phyloP scores from a whole-genome alignment of 2,797 vertebrate genomes.

The Malurus leucopterus region DNA sequence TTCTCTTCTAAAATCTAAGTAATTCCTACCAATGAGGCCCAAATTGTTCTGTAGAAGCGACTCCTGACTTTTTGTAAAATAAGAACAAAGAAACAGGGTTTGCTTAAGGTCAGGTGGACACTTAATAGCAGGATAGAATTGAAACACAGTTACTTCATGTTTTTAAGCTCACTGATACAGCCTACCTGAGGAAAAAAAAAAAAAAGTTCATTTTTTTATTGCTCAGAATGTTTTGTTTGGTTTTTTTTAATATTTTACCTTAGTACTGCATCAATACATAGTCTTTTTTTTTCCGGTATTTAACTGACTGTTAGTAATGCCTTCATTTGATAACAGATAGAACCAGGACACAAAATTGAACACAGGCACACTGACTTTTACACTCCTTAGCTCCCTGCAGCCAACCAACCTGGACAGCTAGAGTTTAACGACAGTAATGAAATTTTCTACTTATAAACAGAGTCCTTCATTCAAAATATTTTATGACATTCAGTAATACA shows the following conservation, averaged over 20 bases:
- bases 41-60: not conserved
- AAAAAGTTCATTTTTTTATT: not conserved
- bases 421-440: not conserved
- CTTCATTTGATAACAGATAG: not conserved
- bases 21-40: not conserved
- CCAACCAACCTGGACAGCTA: not conserved
- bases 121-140: not conserved
- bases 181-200: not conserved
- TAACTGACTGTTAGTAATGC: not conserved
- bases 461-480: not conserved
- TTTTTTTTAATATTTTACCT: not conserved
- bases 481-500: not conserved
- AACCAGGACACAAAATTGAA: not conserved
- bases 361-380: not conserved
- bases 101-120: not conserved
- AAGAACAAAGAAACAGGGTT: not conserved
- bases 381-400: not conserved
- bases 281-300: not conserved
- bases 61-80: not conserved
- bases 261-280: not conserved
- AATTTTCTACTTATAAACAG: not conserved
- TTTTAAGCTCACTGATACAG: not conserved
- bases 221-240: not conserved
- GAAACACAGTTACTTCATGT: not conserved
- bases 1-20: not conserved